Percentiles rank a stretch among this genome's conserved stretches.
Evolutionary conservation across 1,140 invertebrate genomes (phyloP).

Genomic region (Stenopsyche tienmushanensis): DNA sequence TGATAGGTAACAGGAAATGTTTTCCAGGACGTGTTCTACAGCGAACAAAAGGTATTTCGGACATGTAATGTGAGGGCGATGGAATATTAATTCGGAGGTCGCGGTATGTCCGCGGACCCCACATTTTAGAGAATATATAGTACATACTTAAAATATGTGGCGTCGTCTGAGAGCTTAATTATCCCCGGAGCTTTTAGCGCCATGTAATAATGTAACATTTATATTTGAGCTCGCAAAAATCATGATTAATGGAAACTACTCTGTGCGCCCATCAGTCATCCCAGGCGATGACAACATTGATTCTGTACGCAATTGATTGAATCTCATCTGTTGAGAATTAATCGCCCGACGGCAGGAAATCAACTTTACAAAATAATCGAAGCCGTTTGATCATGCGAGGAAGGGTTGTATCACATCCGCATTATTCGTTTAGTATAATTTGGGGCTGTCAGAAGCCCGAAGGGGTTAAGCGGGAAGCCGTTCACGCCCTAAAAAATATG

Average conservation of each 20-base stretch:
- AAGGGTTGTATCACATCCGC: too few relatives aligned
- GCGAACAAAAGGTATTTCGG: slow-evolving; percentile 17
- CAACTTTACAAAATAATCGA: too few relatives aligned
- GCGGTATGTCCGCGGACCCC: not conserved
- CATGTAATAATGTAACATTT: not conserved
- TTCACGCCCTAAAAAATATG: not conserved
- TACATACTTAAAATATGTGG: not conserved
- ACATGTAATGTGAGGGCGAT: slow-evolving; percentile 5
- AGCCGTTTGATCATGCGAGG: too few relatives aligned
- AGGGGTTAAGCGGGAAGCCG: not conserved
- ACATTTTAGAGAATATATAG: not conserved
- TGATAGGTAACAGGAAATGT: slow-evolving; percentile 20
- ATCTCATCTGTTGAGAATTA: too few relatives aligned
- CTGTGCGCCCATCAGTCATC: too few relatives aligned
- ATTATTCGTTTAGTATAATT: too few relatives aligned
- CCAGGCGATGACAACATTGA: too few relatives aligned
- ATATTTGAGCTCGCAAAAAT: too few relatives aligned
- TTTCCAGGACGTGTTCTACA: not conserved
- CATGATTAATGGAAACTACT: too few relatives aligned
- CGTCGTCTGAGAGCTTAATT: not conserved
- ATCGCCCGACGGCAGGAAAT: too few relatives aligned
- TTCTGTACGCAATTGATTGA: too few relatives aligned
- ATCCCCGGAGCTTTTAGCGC: not conserved
- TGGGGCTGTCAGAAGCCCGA: not conserved
- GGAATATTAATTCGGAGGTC: slow-evolving; percentile 11